Evolutionary conservation across 2,888 invertebrate species (phyloP).

Genomic region (Napeogenes inachia): DNA sequence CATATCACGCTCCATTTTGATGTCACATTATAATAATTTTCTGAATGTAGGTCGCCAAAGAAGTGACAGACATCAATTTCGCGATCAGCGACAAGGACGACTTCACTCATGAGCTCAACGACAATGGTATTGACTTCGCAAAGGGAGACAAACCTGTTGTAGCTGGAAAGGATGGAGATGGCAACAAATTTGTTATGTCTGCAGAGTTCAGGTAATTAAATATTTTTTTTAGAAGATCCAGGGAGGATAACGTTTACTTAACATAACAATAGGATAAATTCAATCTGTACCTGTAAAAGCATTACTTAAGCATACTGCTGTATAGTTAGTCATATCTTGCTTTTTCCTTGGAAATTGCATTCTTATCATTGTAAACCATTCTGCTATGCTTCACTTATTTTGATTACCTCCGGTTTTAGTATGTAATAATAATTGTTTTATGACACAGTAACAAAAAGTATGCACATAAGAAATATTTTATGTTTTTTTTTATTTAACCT

Average conservation of each 20-base stretch:
- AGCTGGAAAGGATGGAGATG: constrained; percentile 87
- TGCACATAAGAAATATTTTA: not conserved
- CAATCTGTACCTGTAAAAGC: no score
- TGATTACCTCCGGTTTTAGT: no score
- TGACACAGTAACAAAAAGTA: no score
- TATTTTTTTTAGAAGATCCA: not conserved
- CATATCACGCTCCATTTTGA: not conserved
- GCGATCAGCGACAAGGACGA: constrained; percentile 95
- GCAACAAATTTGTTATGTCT: constrained; percentile 92
- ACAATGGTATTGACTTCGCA: constrained; percentile 92
- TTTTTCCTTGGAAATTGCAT: no score
- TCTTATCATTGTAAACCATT: no score
- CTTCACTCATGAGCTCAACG: constrained; percentile 95
- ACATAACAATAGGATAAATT: no score
- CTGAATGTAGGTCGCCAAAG: constrained; percentile 81
- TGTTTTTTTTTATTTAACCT: not conserved
- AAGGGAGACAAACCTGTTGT: constrained; percentile 93
- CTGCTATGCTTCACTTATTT: no score
- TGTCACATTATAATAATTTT: not conserved
- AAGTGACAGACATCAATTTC: constrained; percentile 84
- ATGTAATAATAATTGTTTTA: no score
- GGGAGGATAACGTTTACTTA: not conserved
- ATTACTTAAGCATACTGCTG: no score
- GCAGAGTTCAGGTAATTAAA: constrained; percentile 89
- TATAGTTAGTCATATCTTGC: no score